These are phyloP conservation scores for Gouania willdenowi DNA, from an alignment of 2,797 vertebrate species.

Conservation along the genomic window DNA sequence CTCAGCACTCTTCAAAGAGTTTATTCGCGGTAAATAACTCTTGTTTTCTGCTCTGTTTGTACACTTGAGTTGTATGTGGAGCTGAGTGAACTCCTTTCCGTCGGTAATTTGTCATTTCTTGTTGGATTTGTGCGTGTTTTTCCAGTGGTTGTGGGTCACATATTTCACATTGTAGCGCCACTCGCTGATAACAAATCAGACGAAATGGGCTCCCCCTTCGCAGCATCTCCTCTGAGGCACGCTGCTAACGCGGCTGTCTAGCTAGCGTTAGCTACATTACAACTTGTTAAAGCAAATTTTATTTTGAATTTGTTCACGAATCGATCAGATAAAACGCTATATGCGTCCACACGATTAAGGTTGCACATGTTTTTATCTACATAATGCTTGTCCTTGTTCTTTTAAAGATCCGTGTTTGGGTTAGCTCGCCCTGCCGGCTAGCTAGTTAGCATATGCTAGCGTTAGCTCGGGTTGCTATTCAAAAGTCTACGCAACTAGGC, in stretches of 20 bases:
- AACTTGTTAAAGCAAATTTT: no score
- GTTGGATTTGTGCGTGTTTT: no score
- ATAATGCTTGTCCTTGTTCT: no score
- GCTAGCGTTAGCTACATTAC: constrained; percentile 52
- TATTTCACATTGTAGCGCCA: constrained; percentile 64
- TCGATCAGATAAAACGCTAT: no score
- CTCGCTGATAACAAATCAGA: constrained; percentile 68
- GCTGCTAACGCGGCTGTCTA: constrained; percentile 49
- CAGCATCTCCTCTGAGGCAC: constrained; percentile 46
- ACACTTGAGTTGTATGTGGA: constrained; percentile 10
- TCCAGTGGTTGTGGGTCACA: constrained; percentile 24
- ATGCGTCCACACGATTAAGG: no score
- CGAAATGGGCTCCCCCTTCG: constrained; percentile 52
- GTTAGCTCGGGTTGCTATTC: constrained; percentile 17
- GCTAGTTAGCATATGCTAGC: constrained; percentile 13
- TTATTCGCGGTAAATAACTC: constrained; percentile 69
- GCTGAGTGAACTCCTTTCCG: neutral
- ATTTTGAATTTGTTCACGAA: no score
- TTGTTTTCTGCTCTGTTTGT: constrained; percentile 25
- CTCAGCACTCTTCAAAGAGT: constrained; percentile 68
- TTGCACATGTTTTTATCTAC: no score
- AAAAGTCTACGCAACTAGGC: constrained; percentile 41
- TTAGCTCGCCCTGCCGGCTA: constrained; percentile 50
- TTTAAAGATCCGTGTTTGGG: constrained; percentile 50
- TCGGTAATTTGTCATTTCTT: neutral